These are phyloP conservation scores for Camelus bactrianus DNA, from an alignment of 2,113 vertebrate genomes.

Conservation along the genomic window DNA sequence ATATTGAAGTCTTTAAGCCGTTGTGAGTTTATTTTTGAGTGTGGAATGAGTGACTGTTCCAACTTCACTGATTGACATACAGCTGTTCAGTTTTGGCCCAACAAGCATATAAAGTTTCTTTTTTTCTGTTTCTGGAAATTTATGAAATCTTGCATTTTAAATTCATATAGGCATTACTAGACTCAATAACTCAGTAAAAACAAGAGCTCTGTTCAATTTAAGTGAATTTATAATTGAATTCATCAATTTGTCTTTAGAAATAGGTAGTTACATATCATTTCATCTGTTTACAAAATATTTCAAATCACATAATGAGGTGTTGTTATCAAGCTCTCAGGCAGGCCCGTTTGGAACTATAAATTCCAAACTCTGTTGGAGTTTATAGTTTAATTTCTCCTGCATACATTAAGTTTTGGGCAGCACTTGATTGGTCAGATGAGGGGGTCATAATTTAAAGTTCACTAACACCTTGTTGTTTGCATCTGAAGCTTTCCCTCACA, in stretches of 20 bases:
- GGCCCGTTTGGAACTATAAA: background rate
- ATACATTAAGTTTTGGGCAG: background rate
- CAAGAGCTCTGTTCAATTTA: slow-evolving; percentile 12
- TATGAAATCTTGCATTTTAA: background rate
- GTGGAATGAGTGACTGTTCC: too few species aligned
- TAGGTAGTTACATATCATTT: background rate
- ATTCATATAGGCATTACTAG: background rate
- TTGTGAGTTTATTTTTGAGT: too few species aligned
- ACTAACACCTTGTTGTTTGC: background rate
- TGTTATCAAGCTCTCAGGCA: background rate
- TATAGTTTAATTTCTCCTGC: background rate
- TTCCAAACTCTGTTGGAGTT: background rate
- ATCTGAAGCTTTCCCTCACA: background rate
- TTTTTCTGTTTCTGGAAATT: background rate
- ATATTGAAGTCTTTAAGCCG: too few species aligned
- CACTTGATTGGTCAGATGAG: background rate
- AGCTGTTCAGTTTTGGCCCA: background rate
- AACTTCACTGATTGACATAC: too few species aligned
- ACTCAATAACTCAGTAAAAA: background rate
- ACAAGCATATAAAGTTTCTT: background rate
- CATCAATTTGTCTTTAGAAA: background rate
- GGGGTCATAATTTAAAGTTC: background rate
- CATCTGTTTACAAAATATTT: slow-evolving; percentile 36
- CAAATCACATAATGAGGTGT: background rate
- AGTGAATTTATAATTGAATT: background rate